phyloP scores from a whole-genome alignment of 1,140 invertebrate species.

The Nomia melanderi region DNA sequence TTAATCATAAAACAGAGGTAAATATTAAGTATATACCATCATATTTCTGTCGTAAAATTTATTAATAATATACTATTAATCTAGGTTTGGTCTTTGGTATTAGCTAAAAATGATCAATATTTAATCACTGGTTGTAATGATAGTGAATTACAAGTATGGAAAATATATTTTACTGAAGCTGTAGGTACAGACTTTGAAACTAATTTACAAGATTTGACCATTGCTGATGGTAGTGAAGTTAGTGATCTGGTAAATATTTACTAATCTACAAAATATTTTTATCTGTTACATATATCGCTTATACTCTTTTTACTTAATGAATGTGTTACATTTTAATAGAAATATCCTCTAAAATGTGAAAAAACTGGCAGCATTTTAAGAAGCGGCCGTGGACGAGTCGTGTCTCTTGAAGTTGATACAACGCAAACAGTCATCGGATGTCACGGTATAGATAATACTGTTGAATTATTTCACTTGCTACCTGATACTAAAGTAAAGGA shows the following conservation, averaged over 20 bases:
- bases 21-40: constrained; percentile 37
- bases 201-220: constrained; percentile 72
- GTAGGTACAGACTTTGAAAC: constrained; percentile 77
- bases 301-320: constrained; percentile 18
- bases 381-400: constrained; percentile 87
- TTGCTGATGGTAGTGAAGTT: constrained; percentile 84
- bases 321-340: constrained; percentile 60
- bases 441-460: constrained; percentile 89
- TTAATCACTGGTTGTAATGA: constrained; percentile 94
- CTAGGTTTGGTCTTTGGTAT: constrained; percentile 92
- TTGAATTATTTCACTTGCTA: constrained; percentile 93
- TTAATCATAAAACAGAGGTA: constrained; percentile 89
- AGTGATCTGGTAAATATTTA: constrained; percentile 78
- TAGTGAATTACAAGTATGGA: constrained; percentile 92
- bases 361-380: constrained; percentile 90
- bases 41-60: neutral
- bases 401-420: constrained; percentile 85
- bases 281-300: constrained; percentile 11
- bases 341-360: constrained; percentile 86
- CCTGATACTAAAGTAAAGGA: constrained; percentile 87
- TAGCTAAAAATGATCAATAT: constrained; percentile 89
- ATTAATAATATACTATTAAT: constrained; percentile 34
- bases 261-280: constrained; percentile 19
- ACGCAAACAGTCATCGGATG: constrained; percentile 88
- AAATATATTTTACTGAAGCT: constrained; percentile 77